Conservation (phyloP, 2,113 vertebrate genomes). For the Anolis sagrei region DNA sequence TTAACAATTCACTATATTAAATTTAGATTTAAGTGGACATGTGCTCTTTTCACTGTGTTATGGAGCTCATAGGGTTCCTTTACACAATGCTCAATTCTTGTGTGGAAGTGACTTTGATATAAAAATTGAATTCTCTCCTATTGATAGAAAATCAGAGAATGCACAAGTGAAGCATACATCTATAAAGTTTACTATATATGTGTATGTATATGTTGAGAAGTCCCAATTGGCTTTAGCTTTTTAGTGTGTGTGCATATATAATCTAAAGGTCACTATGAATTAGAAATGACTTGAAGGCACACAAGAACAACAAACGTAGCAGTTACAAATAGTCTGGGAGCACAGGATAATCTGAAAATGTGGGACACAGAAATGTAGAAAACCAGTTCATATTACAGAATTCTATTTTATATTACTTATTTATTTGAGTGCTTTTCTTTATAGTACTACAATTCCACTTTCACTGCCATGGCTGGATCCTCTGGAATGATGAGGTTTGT, state of each 20-base stretch:
- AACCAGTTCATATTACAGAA: too few relatives aligned
- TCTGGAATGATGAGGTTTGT: too few relatives aligned
- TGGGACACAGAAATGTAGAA: background rate
- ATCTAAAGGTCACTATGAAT: too few relatives aligned
- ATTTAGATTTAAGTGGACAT: background rate
- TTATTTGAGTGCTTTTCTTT: too few relatives aligned
- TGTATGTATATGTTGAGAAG: background rate
- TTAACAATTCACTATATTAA: background rate
- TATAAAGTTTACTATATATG: background rate
- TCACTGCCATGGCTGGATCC: too few relatives aligned
- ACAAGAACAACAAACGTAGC: too few relatives aligned
- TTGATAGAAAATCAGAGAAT: background rate
- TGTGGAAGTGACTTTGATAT: background rate
- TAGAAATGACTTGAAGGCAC: too few relatives aligned
- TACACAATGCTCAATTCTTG: background rate
- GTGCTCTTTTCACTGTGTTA: background rate
- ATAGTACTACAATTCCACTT: too few relatives aligned
- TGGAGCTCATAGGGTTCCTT: rapidly evolving
- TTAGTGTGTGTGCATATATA: background rate
- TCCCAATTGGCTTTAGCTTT: background rate
- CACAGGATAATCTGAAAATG: background rate
- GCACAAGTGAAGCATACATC: background rate
- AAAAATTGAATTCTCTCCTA: background rate
- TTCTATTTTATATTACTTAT: too few relatives aligned
- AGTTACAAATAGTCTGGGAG: background rate